Evolutionary conservation across 2,797 vertebrate species (phyloP).

Genomic region (Agapornis canus): DNA sequence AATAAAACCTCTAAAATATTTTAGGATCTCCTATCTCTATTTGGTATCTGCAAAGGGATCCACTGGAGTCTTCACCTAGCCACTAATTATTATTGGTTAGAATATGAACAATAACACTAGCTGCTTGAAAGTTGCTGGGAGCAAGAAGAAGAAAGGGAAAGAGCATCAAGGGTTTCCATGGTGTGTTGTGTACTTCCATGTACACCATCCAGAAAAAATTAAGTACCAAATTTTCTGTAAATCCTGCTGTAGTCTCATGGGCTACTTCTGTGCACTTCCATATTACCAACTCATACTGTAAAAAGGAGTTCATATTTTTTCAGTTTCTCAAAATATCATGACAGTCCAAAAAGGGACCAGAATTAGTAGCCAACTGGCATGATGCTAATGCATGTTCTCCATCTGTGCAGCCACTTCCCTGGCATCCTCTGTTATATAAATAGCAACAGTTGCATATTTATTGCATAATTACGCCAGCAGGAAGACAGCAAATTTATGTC

Average conservation of each 20-base stretch:
- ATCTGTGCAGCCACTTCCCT: conserved; percentile 2
- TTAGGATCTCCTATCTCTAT: background rate
- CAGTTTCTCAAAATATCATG: background rate
- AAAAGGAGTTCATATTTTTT: background rate
- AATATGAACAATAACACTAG: background rate
- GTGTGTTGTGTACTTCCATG: background rate
- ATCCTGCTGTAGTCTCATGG: background rate
- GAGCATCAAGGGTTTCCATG: background rate
- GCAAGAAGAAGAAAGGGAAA: background rate
- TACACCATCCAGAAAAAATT: background rate
- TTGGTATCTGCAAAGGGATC: background rate
- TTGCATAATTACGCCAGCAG: background rate
- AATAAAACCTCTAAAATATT: background rate
- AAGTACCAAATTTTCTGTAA: background rate
- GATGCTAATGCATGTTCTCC: background rate
- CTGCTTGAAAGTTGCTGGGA: background rate
- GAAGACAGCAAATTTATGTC: background rate
- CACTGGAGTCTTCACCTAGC: background rate
- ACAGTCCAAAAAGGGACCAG: background rate
- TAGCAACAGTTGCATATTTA: conserved; percentile 20
- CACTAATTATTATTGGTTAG: background rate
- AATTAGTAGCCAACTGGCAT: background rate
- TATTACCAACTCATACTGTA: background rate
- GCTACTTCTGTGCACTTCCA: background rate
- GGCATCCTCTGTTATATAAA: conserved; percentile 4